A percentile compares a stretch with the other conserved stretches of the same genome.
These are phyloP conservation scores for Telenomus remus DNA, from an alignment of 1,140 invertebrate genomes.

Conservation along the genomic window DNA sequence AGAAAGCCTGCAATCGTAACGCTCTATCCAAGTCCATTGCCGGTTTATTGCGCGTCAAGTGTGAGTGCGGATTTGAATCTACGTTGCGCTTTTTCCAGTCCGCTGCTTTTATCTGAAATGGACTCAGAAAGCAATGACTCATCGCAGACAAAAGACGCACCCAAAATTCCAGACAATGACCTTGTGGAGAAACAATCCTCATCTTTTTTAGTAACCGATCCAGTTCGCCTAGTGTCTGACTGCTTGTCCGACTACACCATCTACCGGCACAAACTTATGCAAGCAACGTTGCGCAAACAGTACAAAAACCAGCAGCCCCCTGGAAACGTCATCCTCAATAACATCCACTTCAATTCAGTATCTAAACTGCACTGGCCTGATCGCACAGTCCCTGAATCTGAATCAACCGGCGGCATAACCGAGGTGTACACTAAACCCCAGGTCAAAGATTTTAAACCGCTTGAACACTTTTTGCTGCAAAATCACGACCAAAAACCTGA, in stretches of 20 bases:
- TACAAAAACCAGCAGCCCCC: constrained; percentile 53
- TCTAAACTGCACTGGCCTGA: background rate
- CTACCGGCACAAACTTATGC: constrained; percentile 65
- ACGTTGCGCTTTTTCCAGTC: constrained; percentile 16
- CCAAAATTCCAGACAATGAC: background rate
- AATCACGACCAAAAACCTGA: no score
- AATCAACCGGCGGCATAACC: no score
- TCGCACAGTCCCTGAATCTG: background rate
- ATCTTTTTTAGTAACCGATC: constrained; percentile 43
- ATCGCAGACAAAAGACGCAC: background rate
- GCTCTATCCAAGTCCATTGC: constrained; percentile 53
- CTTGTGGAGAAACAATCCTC: constrained; percentile 42
- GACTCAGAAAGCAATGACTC: background rate
- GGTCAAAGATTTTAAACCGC: no score
- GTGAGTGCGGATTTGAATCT: constrained; percentile 41
- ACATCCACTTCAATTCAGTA: constrained; percentile 29
- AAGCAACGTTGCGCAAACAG: constrained; percentile 58
- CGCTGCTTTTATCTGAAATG: constrained; percentile 22
- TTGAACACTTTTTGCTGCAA: no score
- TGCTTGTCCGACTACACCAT: constrained; percentile 62
- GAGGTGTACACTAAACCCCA: no score
- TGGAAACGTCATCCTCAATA: constrained; percentile 30
- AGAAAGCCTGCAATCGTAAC: constrained; percentile 51
- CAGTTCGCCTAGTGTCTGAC: constrained; percentile 61
- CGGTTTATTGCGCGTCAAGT: constrained; percentile 53